phyloP scores from a whole-genome alignment of 2,888 invertebrate genomes.

The Bimastos eiseni region DNA sequence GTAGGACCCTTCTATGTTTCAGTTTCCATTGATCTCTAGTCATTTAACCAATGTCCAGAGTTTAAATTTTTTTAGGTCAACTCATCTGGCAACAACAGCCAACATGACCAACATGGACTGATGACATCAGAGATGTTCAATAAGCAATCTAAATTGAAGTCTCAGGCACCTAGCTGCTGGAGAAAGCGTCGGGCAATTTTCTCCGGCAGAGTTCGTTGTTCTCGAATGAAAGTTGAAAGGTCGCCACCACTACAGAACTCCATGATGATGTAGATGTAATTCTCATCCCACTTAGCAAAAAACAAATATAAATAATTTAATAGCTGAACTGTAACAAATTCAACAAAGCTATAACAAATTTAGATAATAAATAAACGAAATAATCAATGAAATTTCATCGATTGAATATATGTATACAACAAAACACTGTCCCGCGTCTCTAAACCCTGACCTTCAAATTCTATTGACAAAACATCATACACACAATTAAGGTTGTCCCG shows the following conservation, averaged over 20 bases:
- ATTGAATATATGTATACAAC: too few species aligned
- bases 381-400: too few species aligned
- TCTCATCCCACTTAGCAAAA: slow-evolving; percentile 64
- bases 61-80: too few species aligned
- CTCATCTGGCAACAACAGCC: not conserved
- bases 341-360: not conserved
- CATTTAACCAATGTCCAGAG: too few species aligned
- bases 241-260: slow-evolving; percentile 86
- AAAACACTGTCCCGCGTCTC: not conserved
- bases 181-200: slow-evolving; percentile 75
- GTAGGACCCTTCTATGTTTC: too few species aligned
- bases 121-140: not conserved
- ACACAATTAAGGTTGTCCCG: not conserved
- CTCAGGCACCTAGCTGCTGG: slow-evolving; percentile 70
- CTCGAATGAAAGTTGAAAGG: slow-evolving; percentile 75
- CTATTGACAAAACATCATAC: not conserved
- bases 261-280: slow-evolving; percentile 82
- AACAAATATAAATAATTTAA: slow-evolving; percentile 5
- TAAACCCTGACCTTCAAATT: not conserved
- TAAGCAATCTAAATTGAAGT: not conserved
- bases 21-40: too few species aligned
- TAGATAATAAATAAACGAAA: too few species aligned
- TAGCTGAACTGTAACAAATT: not conserved
- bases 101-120: not conserved
- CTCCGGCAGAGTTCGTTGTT: slow-evolving; percentile 54